Percentiles rank a stretch among this genome's conserved stretches.
Conservation (phyloP, 1,140 invertebrate species). For the Samia ricini region DNA sequence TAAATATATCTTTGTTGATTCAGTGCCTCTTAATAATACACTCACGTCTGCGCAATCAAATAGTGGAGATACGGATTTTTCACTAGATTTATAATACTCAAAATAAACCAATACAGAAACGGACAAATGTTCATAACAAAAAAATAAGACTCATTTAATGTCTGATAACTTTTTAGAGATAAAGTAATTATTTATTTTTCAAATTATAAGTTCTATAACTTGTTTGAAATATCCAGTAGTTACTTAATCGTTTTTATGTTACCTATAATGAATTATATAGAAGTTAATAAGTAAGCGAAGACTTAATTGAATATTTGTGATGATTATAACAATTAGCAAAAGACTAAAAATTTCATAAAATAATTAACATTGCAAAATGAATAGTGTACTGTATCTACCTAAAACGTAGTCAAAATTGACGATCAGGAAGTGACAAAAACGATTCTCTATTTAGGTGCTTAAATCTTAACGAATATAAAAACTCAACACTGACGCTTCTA, state of each 20-base stretch:
- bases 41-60: not conserved
- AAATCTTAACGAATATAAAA: not conserved
- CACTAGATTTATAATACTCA: not conserved
- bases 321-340: not conserved
- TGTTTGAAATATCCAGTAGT: too few species aligned
- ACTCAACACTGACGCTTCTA: not conserved
- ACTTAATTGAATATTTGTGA: too few species aligned
- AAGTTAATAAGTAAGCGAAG: too few species aligned
- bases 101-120: too few species aligned
- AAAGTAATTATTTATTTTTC: too few species aligned
- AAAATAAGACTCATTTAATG: too few species aligned
- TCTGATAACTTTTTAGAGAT: too few species aligned
- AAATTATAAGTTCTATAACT: too few species aligned
- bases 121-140: too few species aligned
- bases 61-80: not conserved
- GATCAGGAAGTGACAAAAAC: not conserved
- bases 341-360: not conserved
- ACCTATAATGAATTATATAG: too few species aligned
- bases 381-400: not conserved
- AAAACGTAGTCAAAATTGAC: not conserved
- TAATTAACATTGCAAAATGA: not conserved
- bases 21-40: not conserved
- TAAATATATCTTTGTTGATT: constrained; percentile 31
- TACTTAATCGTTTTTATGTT: too few species aligned
- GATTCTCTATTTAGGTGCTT: not conserved